A percentile compares a stretch with the other conserved stretches of the same genome.
Evolutionary conservation across 2,888 invertebrate species (phyloP).

Genomic region (Scrobipalpa costella): DNA sequence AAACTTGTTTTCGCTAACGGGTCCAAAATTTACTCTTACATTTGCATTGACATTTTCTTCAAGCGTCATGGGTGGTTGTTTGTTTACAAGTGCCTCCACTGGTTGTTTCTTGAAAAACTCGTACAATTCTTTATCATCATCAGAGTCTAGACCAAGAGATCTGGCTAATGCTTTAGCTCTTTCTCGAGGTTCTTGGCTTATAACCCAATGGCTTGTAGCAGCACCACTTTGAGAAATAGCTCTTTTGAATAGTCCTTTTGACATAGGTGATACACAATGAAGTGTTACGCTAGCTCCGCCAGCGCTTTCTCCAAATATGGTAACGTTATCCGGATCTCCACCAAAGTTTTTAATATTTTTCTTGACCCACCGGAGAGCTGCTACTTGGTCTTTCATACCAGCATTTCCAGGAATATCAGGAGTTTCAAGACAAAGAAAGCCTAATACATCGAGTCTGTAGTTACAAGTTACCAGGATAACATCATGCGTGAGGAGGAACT

Average conservation of each 20-base stretch:
- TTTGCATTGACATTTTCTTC: constrained; percentile 34
- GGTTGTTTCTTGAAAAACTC: constrained; percentile 46
- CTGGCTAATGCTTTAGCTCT: constrained; percentile 48
- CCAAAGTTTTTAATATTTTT: constrained; percentile 53
- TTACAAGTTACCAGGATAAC: constrained; percentile 51
- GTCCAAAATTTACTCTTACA: constrained; percentile 36
- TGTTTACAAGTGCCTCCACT: constrained; percentile 34
- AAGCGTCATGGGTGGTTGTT: constrained; percentile 36
- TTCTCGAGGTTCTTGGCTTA: constrained; percentile 69
- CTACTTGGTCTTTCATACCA: constrained; percentile 55
- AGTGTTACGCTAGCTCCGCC: constrained; percentile 47
- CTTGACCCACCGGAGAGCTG: constrained; percentile 52
- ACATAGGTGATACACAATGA: constrained; percentile 58
- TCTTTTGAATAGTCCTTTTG: constrained; percentile 55
- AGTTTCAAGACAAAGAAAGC: constrained; percentile 49
- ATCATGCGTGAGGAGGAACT: constrained; percentile 45
- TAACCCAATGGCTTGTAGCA: constrained; percentile 80
- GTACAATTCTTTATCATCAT: constrained; percentile 42
- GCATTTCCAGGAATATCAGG: constrained; percentile 52
- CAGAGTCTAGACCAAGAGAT: constrained; percentile 45
- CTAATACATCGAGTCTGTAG: constrained; percentile 49
- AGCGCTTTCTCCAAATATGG: constrained; percentile 58
- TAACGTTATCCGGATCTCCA: constrained; percentile 52
- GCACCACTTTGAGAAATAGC: constrained; percentile 86
- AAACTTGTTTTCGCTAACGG: constrained; percentile 49